Conservation (phyloP, 2,113 vertebrate genomes). For the Megalops atlanticus region DNA sequence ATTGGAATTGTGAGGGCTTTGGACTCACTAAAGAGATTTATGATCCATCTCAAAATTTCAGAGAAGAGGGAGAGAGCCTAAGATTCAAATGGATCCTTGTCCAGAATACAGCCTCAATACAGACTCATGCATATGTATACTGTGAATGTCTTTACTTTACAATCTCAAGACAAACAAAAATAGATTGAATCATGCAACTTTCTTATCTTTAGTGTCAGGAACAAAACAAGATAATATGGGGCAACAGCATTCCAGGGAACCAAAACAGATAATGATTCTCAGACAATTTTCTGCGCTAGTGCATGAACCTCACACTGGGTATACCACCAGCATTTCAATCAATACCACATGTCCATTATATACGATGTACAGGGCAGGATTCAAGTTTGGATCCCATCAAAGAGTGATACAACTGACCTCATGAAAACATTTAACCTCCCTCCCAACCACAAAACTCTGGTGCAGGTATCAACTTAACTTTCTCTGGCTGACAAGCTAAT, state of each 20-base stretch:
- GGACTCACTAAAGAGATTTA: too few species aligned
- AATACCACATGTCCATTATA: neutral
- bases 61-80: too few species aligned
- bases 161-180: neutral
- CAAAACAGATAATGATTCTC: neutral
- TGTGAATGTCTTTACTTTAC: too few species aligned
- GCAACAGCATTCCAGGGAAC: constrained; percentile 74
- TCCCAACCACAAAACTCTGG: constrained; percentile 4
- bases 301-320: neutral
- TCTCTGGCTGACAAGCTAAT: constrained; percentile 3
- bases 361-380: neutral
- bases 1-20: too few species aligned
- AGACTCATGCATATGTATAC: too few species aligned
- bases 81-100: too few species aligned
- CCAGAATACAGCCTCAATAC: too few species aligned
- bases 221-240: constrained; percentile 73
- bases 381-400: constrained; percentile 7
- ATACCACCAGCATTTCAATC: neutral
- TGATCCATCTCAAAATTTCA: too few species aligned
- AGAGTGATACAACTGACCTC: constrained; percentile 10
- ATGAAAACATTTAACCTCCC: constrained; percentile 17
- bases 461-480: neutral
- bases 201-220: too few species aligned
- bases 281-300: constrained; percentile 1
- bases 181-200: constrained; percentile 38